Evolutionary conservation across 2,797 vertebrate genomes (phyloP).

Genomic region (Rhynchonycteris naso): DNA sequence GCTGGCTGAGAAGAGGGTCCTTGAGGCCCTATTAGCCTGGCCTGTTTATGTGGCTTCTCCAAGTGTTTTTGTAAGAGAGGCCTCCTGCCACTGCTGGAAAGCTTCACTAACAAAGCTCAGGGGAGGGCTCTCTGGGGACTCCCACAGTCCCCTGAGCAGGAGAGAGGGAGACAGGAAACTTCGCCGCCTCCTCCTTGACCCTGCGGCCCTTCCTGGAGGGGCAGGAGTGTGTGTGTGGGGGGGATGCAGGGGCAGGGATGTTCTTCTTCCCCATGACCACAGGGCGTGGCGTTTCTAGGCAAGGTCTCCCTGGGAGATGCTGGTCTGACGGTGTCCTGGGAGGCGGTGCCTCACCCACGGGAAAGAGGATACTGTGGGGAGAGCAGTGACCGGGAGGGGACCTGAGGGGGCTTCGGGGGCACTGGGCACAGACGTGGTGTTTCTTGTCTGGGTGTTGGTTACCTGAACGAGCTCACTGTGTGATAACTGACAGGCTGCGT

Average conservation of each 20-base stretch:
- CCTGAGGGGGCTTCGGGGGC: neutral
- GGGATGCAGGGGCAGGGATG: neutral
- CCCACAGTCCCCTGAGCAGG: neutral
- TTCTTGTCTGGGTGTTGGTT: neutral
- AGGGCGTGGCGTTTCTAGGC: neutral
- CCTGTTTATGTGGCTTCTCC: conserved; percentile 91
- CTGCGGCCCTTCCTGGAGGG: neutral
- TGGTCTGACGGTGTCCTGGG: neutral
- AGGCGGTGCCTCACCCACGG: neutral
- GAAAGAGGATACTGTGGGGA: neutral
- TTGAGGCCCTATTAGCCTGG: conserved; percentile 86
- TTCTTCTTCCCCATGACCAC: neutral
- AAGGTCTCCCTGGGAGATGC: neutral
- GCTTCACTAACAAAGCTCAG: conserved; percentile 90
- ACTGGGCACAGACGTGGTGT: neutral
- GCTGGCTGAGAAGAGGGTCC: conserved; percentile 70
- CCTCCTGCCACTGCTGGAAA: conserved; percentile 89
- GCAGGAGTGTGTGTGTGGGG: too few relatives aligned
- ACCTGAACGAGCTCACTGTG: neutral
- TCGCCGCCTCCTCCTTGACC: neutral
- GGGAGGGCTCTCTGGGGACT: conserved; percentile 82
- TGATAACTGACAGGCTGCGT: neutral
- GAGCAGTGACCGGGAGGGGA: neutral
- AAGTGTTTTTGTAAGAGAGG: conserved; percentile 91
- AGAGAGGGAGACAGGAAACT: conserved; percentile 1